Evolutionary conservation across 2,113 vertebrate genomes (phyloP).

Genomic region (Porphyrio hochstetteri): DNA sequence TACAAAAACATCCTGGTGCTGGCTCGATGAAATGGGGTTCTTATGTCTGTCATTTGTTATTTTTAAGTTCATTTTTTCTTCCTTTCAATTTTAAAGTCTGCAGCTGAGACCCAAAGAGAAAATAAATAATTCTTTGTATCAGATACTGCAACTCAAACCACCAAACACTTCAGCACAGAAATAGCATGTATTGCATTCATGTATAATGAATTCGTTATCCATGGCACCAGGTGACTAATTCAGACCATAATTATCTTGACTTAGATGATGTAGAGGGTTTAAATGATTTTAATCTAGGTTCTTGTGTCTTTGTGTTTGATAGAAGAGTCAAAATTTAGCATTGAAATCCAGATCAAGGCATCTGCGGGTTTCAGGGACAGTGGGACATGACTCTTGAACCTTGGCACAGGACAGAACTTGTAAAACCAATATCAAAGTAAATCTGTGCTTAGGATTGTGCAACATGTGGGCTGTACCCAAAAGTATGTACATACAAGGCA

Average conservation of each 20-base stretch:
- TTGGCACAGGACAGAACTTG: background rate
- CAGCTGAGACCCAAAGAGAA: background rate
- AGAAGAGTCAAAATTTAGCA: background rate
- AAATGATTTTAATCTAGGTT: background rate
- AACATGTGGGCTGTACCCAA: background rate
- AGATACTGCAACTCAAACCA: background rate
- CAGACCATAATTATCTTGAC: background rate
- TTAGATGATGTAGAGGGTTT: background rate
- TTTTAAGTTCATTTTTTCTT: background rate
- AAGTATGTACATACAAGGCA: background rate
- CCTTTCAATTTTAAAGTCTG: background rate
- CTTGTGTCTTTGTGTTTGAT: background rate
- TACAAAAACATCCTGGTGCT: background rate
- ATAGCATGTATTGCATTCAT: background rate
- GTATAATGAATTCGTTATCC: background rate
- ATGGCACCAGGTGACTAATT: background rate
- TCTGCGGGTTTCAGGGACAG: background rate
- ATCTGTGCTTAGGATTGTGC: background rate
- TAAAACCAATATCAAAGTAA: background rate
- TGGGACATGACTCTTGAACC: background rate
- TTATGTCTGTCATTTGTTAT: background rate
- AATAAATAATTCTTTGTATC: background rate
- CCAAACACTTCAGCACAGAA: background rate
- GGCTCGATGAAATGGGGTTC: background rate
- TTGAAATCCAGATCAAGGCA: background rate